These are phyloP conservation scores for Gerris buenoi DNA, from an alignment of 1,140 invertebrate species.

Conservation along the genomic window DNA sequence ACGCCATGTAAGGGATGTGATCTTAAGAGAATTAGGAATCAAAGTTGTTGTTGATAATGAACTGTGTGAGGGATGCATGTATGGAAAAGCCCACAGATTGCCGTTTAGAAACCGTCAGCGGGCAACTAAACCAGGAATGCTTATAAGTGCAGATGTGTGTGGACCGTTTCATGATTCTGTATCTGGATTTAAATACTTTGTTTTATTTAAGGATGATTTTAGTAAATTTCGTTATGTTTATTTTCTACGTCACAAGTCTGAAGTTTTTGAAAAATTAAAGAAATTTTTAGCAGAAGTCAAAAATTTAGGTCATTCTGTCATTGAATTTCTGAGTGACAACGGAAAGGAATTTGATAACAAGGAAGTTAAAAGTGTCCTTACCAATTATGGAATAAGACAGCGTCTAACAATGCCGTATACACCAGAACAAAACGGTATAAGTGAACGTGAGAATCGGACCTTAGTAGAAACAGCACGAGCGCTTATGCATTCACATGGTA, in stretches of 20 bases:
- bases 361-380: constrained; percentile 22
- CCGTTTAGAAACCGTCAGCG: constrained; percentile 23
- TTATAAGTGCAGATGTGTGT: constrained; percentile 25
- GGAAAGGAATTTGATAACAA: constrained; percentile 21
- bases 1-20: constrained; percentile 19
- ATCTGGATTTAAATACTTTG: constrained; percentile 24
- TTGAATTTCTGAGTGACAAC: constrained; percentile 26
- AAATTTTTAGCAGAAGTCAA: constrained; percentile 20
- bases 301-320: constrained; percentile 20
- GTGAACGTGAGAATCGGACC: no score
- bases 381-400: not conserved
- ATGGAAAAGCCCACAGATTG: constrained; percentile 24
- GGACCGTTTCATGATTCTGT: constrained; percentile 20
- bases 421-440: not conserved
- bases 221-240: constrained; percentile 25
- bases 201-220: constrained; percentile 25
- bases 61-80: constrained; percentile 25
- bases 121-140: constrained; percentile 19
- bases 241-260: constrained; percentile 23
- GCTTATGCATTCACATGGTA: no score
- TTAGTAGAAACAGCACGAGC: no score
- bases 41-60: constrained; percentile 18
- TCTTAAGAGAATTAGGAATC: constrained; percentile 19
- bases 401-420: not conserved
- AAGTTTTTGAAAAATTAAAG: constrained; percentile 21